Base-by-base conservation (phyloP, 2,797 vertebrate species). In the Enteromius afrohamiltoni region DNA sequence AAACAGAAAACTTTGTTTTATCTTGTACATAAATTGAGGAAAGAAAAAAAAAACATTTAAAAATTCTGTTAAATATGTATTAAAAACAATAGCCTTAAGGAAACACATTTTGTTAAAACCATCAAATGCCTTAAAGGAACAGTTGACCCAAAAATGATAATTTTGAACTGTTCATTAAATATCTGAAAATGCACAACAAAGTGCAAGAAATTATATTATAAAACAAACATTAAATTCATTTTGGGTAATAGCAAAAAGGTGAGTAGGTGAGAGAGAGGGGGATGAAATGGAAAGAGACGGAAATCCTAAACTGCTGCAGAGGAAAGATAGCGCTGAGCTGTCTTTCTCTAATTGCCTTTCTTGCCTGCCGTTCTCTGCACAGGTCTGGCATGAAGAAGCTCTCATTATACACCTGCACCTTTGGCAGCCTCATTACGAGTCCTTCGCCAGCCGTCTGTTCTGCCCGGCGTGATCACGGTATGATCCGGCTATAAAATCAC, bases 401-500 rank as follows among this genome's bases (percentile, higher is more conserved):
- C 85, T 88, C 86, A 88, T 88, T 88, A 88, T 87, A 81, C 84
- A 86, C 83, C 86, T 83, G 82, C 77, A 86, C 88, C 82, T 86
- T 87, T 87, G 88, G 86, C 86, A 86, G 84, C 76, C 87, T 88
- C 84, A 88, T 87, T 87, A 85, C 53, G 34, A 82, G 69, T 87
- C 76, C 58, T 79, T 68, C 75, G 47, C 71, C 87, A 84, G 84
- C 82, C 79, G 86, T 88, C 84, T 88, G 88, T 88, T 87, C 87
- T 78, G 83, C 86, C 68, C 73, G 60, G 73, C 21, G 31, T 85
- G 82, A 86, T 77, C 82, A 77, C 77, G 45, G 64, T 79, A 75
- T 86, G 82, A 86, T 84, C 83, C 77, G 82, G 68, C 73, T 60
- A 80, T 83, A 85, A 86, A 86, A 80, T 71, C 82, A 64, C 74